These are phyloP conservation scores for Carduelis carduelis DNA, from an alignment of 2,797 vertebrate genomes.

Conservation along the genomic window DNA sequence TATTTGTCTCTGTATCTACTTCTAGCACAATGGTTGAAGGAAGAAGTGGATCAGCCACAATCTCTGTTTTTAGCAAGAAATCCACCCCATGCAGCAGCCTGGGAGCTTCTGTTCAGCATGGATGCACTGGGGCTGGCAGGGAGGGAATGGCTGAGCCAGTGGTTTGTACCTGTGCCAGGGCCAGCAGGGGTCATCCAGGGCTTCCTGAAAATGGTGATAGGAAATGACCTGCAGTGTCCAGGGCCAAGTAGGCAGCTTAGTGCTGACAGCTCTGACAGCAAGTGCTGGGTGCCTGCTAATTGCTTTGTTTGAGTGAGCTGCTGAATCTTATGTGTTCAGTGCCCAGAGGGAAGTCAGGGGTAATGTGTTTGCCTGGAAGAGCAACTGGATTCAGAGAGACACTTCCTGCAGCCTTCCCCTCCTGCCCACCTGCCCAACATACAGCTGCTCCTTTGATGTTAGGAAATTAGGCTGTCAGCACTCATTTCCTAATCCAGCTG, in stretches of 20 bases:
- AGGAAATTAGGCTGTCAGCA: background rate
- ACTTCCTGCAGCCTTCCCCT: background rate
- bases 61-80: background rate
- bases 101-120: background rate
- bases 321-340: background rate
- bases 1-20: background rate
- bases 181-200: background rate
- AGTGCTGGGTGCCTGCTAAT: background rate
- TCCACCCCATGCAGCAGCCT: background rate
- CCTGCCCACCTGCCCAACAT: background rate
- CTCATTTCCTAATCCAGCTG: background rate
- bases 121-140: fast-evolving
- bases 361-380: background rate
- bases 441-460: background rate
- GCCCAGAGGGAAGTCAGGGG: background rate
- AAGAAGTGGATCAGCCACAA: background rate
- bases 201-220: background rate
- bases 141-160: background rate
- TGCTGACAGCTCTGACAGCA: background rate
- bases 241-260: background rate
- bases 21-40: background rate
- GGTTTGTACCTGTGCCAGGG: background rate
- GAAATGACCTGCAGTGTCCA: background rate
- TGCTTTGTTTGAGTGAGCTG: background rate
- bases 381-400: background rate